A percentile compares a stretch with the other conserved stretches of the same genome.
These are phyloP conservation scores for Hycleus phaleratus DNA, from an alignment of 1,140 invertebrate species.

Conservation along the genomic window DNA sequence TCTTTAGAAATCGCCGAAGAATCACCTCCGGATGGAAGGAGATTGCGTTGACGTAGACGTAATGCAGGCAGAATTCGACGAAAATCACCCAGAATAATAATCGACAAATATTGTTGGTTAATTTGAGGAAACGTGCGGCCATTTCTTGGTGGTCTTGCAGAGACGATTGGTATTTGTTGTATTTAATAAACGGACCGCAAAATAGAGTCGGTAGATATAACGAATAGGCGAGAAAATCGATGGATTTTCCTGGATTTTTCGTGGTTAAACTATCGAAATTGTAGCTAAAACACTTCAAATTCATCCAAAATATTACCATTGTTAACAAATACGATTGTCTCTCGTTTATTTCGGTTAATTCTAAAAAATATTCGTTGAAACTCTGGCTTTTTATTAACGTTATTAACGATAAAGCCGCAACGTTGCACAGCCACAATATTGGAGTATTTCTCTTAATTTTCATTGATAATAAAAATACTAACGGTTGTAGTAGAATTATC, in stretches of 20 bases:
- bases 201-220: slow-evolving; percentile 75
- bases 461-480: slow-evolving; percentile 22
- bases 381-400: slow-evolving; percentile 21
- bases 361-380: slow-evolving; percentile 13
- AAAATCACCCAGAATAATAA: slow-evolving; percentile 64
- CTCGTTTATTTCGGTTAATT: slow-evolving; percentile 14
- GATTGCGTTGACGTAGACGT: slow-evolving; percentile 69
- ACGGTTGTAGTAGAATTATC: slow-evolving; percentile 27
- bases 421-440: slow-evolving; percentile 26
- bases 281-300: slow-evolving; percentile 34
- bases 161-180: slow-evolving; percentile 42
- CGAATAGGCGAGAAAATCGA: slow-evolving; percentile 59
- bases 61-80: slow-evolving; percentile 66
- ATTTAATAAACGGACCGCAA: slow-evolving; percentile 71
- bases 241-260: slow-evolving; percentile 8
- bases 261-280: slow-evolving; percentile 22
- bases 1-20: background rate
- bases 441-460: slow-evolving; percentile 9
- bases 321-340: slow-evolving; percentile 24
- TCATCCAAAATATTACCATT: slow-evolving; percentile 34
- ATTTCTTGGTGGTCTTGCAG: background rate
- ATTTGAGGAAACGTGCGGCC: background rate
- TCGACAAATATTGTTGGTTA: slow-evolving; percentile 47
- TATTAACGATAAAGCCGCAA: slow-evolving; percentile 19
- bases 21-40: slow-evolving; percentile 51